Evolutionary conservation across 2,113 vertebrate genomes (phyloP).

Genomic region (Hippocampus barbouri): DNA sequence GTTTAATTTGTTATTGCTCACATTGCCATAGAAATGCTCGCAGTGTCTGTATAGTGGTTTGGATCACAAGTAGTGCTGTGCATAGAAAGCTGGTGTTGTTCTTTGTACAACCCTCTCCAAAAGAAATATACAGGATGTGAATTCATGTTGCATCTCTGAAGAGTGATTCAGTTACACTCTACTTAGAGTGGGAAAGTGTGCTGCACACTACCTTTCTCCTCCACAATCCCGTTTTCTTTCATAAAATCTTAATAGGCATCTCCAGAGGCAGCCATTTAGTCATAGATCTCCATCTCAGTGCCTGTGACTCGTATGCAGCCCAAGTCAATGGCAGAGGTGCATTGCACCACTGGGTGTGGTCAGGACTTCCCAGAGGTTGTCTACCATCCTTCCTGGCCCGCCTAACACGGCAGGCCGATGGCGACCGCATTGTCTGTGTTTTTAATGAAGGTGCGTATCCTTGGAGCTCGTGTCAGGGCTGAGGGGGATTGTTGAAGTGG

Average conservation of each 20-base stretch:
- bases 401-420: background rate
- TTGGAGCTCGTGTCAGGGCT: constrained; percentile 1
- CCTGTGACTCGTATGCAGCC: background rate
- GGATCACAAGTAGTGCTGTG: background rate
- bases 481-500: constrained; percentile 1
- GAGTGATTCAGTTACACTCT: background rate
- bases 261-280: background rate
- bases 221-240: background rate
- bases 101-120: background rate
- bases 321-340: constrained; percentile 20
- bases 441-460: background rate
- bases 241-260: constrained; percentile 22
- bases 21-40: background rate
- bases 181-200: background rate
- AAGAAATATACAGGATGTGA: background rate
- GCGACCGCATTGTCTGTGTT: background rate
- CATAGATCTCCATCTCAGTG: constrained; percentile 4
- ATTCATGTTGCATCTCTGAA: background rate
- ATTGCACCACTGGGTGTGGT: constrained; percentile 17
- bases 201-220: constrained; percentile 2
- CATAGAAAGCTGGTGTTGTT: background rate
- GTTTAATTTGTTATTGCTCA: background rate
- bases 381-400: background rate
- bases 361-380: background rate
- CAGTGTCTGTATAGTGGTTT: background rate